Conservation (phyloP, 2,797 vertebrate genomes). For the Ptychadena robeensis region DNA sequence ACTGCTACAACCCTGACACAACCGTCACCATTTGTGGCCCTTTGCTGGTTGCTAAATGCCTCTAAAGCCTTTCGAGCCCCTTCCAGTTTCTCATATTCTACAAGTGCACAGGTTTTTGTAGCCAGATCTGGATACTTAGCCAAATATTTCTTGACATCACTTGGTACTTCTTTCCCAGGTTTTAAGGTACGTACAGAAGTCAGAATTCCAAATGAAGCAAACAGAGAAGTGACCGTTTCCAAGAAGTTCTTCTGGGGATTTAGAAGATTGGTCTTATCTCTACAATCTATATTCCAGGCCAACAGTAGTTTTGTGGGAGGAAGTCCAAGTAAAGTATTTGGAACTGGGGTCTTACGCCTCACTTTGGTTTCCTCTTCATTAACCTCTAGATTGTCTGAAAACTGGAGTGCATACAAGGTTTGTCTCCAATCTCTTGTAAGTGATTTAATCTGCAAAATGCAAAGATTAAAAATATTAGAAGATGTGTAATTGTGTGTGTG, state of each 20-base stretch:
- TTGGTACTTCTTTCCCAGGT: conserved; percentile 78
- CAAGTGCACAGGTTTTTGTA: conserved; percentile 74
- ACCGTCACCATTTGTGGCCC: fast-evolving
- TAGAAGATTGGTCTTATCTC: conserved; percentile 24
- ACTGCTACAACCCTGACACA: conserved; percentile 70
- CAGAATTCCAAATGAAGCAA: conserved; percentile 72
- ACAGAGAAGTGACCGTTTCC: conserved; percentile 71
- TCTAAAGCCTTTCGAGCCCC: conserved; percentile 71
- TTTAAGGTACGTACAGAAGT: conserved; percentile 76
- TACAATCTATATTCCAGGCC: conserved; percentile 73
- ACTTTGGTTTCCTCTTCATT: conserved; percentile 83
- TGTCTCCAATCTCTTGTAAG: conserved; percentile 80
- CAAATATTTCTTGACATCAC: conserved; percentile 72
- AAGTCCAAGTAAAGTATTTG: conserved; percentile 75
- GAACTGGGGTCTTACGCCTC: conserved; percentile 71
- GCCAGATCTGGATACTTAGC: conserved; percentile 75
- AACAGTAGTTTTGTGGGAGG: conserved; percentile 79
- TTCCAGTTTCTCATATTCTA: conserved; percentile 80
- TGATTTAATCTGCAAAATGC: conserved; percentile 74
- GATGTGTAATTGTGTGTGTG: neutral
- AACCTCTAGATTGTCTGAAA: conserved; percentile 78
- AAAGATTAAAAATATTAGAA: neutral
- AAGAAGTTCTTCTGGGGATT: conserved; percentile 65
- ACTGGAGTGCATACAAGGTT: conserved; percentile 74
- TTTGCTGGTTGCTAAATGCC: conserved; percentile 66